phyloP scores from a whole-genome alignment of 2,888 invertebrate genomes.

The Microplitis manilae region DNA sequence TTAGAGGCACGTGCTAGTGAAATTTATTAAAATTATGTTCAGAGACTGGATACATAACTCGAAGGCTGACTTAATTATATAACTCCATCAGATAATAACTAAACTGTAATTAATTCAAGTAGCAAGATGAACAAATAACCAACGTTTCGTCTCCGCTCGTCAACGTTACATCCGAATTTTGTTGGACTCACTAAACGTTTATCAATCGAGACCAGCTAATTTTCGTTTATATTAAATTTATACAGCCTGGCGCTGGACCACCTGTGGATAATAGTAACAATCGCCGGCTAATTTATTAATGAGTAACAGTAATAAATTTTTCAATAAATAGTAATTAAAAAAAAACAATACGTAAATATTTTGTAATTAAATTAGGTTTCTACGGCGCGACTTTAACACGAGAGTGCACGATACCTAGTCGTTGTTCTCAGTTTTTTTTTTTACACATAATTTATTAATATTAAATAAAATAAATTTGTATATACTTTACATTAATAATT shows the following conservation, averaged over 20 bases:
- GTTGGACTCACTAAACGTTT: not conserved
- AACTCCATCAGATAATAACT: slow-evolving; percentile 38
- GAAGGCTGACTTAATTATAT: slow-evolving; percentile 44
- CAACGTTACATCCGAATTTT: slow-evolving; percentile 7
- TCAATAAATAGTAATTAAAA: slow-evolving; percentile 22
- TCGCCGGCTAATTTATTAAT: slow-evolving; percentile 25
- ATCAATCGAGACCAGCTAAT: not conserved
- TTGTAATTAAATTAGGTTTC: slow-evolving; percentile 56
- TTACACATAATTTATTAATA: not conserved
- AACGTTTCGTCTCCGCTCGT: slow-evolving; percentile 14
- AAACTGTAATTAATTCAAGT: slow-evolving; percentile 36
- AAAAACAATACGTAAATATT: slow-evolving; percentile 56
- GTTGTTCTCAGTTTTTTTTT: slow-evolving; percentile 20
- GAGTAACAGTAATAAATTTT: slow-evolving; percentile 34
- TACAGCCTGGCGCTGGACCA: slow-evolving; percentile 28
- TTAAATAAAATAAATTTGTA: not conserved
- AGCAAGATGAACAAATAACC: slow-evolving; percentile 30
- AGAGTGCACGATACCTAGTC: slow-evolving; percentile 62
- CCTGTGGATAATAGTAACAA: slow-evolving; percentile 19
- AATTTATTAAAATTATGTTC: slow-evolving; percentile 35
- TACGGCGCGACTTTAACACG: slow-evolving; percentile 61
- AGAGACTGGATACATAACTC: slow-evolving; percentile 41
- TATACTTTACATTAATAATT: not conserved
- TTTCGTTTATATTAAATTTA: not conserved
- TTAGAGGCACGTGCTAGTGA: slow-evolving; percentile 12